These are phyloP conservation scores for Carpatolechia fugitivella DNA, from an alignment of 2,888 invertebrate genomes.

Conservation along the genomic window DNA sequence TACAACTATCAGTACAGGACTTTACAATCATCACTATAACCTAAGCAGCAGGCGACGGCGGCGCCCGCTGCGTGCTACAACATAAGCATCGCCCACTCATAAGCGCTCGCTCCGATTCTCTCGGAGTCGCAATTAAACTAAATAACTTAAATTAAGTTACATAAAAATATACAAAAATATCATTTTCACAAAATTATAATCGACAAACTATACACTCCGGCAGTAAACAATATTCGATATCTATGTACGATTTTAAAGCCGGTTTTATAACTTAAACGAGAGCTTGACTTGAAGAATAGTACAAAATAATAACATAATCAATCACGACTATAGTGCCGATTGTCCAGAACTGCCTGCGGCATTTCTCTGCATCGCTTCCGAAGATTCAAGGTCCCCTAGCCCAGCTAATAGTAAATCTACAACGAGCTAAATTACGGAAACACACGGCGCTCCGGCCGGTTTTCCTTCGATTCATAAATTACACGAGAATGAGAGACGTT, in stretches of 20 bases:
- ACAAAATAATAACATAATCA: conserved; percentile 66
- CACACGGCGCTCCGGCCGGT: conserved; percentile 56
- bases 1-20: conserved; percentile 75
- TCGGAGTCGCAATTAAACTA: conserved; percentile 56
- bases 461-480: conserved; percentile 75
- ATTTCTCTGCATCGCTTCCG: conserved; percentile 61
- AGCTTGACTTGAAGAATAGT: conserved; percentile 73
- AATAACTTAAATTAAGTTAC: conserved; percentile 74
- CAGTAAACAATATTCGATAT: conserved; percentile 73
- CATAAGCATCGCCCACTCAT: conserved; percentile 59
- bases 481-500: conserved; percentile 77
- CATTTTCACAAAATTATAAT: conserved; percentile 77
- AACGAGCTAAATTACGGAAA: conserved; percentile 74
- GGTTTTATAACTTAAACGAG: conserved; percentile 75
- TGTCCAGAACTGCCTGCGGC: conserved; percentile 78
- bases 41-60: no score
- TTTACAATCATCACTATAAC: conserved; percentile 78
- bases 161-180: conserved; percentile 79
- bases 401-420: conserved; percentile 78
- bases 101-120: conserved; percentile 51
- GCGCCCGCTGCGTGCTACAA: no score
- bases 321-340: conserved; percentile 78
- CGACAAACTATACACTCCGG: conserved; percentile 75
- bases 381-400: conserved; percentile 79
- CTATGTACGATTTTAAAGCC: conserved; percentile 74